Base-by-base conservation (phyloP, 2,888 invertebrate genomes). In the Ferrisia virgata region DNA sequence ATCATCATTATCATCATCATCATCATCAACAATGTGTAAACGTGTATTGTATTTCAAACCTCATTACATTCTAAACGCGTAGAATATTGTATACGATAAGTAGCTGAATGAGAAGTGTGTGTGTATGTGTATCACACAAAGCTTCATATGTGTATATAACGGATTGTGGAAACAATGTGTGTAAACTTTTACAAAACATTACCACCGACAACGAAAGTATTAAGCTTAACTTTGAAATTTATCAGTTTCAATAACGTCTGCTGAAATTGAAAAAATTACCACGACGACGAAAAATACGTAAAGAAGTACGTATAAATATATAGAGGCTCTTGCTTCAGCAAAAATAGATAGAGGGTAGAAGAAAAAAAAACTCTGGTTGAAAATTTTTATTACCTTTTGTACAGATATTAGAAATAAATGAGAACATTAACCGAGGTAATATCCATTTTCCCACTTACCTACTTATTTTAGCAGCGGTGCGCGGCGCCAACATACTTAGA, bases 321-420 rank as follows among this genome's bases (percentile, higher is more conserved):
- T n/a, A n/a, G n/a, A n/a, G n/a, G n/a, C n/a, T n/a, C n/a, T n/a
- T n/a, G n/a, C 58, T 28, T 3, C 25, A 13, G 58, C 13, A 28
- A 53, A 1, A 8, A 6, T 36, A n/a, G n/a, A n/a, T n/a, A n/a
- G n/a, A n/a, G n/a, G n/a, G n/a, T n/a, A n/a, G n/a, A n/a, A n/a
- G 43, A n/a, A n/a, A 64, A 28, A 64, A 64, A 64, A 25, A 28
- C 25, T 28, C 58, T 5, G 3, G 1, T 2, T 18, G 58, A 64
- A 64, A 64, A 28, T 64, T 64, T 64, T 64, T 64, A 64, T 64
- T 64, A 64, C 58, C 58, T 64, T 64, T 64, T 64, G 58, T 64
- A 64, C 58, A 64, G 28, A 28, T 64, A 64, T 64, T 64, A 64
- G 28, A 64, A 64, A 64, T 64, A 64, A 64, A 64, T 64, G 58